Base-by-base conservation (phyloP, 2,888 invertebrate species). In the Apoda limacodes region DNA sequence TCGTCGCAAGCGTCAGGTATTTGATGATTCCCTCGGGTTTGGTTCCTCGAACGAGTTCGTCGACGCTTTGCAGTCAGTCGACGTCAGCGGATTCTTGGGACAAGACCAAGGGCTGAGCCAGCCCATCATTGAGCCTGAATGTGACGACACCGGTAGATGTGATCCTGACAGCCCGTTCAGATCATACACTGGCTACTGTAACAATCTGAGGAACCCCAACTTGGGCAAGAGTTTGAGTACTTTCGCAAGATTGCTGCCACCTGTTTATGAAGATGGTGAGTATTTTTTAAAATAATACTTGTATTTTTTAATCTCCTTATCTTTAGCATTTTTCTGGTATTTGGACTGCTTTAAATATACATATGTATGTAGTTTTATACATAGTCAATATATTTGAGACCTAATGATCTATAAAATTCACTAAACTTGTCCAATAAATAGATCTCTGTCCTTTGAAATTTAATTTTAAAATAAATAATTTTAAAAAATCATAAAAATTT, bases 181-280 rank as follows among this genome's bases (percentile, higher is more conserved):
- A 45, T 87, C 89, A 0, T 84, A 89, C 37, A 89, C 91, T 1
- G 95, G 95, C 1, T 89, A 90, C 50, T 95, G 95, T 56, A 95
- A 95, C 54, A 95, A 95, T 57, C 63, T 95, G 28, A 83, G 90
- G 17, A 90, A 92, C 54, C 93, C 94, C 0, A 85, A 83, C 34
- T 84, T 90, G 52, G 95, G 93, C 10, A 91, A 92, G 57, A 89
- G 93, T 48, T 75, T 95, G 51, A 91, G 93, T 0, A 90, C 92
- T 0, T 94, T 95, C 55, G 89, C 92, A 1, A 85, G 95, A 44
- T 71, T 95, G 35, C 58, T 95, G 37, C 93, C 94, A 0, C 90
- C 94, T 2, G 88, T 87, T 32, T 95, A 95, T 62, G 93, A 94
- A 67, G 94, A 95, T 60, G 93, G 89, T 87, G 54, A 75, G 71